These are phyloP conservation scores for Phodopus roborovskii DNA, from an alignment of 2,113 vertebrate species.

Conservation along the genomic window DNA sequence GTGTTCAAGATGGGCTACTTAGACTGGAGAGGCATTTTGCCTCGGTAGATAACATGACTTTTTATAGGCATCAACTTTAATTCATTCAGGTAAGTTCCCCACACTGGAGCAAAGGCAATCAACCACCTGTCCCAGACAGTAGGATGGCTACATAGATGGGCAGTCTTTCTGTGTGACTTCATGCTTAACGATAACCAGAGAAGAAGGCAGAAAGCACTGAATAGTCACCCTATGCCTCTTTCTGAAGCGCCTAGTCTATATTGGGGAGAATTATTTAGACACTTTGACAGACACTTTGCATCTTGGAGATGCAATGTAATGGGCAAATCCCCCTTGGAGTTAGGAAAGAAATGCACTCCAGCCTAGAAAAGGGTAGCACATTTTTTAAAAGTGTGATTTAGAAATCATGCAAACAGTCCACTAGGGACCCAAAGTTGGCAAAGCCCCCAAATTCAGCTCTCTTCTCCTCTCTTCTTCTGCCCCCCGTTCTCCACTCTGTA, in stretches of 20 bases:
- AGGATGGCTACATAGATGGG: not conserved
- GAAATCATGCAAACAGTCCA: slow-evolving; percentile 5
- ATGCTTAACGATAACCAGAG: not conserved
- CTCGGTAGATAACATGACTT: not conserved
- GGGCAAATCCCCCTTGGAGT: not conserved
- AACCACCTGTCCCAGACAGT: not conserved
- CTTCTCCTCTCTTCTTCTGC: not conserved
- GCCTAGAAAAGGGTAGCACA: not conserved
- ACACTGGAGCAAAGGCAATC: not conserved
- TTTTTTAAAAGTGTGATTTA: slow-evolving; percentile 25
- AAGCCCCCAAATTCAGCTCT: not conserved
- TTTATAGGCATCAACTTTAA: not conserved
- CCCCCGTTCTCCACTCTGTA: not conserved
- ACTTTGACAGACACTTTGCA: not conserved
- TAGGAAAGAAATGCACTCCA: not conserved
- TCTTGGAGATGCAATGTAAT: not conserved
- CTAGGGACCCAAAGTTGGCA: slow-evolving; percentile 45
- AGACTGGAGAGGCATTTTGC: not conserved
- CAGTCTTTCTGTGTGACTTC: not conserved
- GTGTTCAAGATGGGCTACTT: not conserved
- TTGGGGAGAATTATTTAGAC: not conserved
- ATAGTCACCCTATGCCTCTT: not conserved
- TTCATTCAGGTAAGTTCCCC: not conserved
- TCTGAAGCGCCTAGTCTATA: not conserved
- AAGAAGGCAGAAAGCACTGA: not conserved